Base-by-base conservation (phyloP, 2,888 invertebrate species). In the Frankliniella fusca region DNA sequence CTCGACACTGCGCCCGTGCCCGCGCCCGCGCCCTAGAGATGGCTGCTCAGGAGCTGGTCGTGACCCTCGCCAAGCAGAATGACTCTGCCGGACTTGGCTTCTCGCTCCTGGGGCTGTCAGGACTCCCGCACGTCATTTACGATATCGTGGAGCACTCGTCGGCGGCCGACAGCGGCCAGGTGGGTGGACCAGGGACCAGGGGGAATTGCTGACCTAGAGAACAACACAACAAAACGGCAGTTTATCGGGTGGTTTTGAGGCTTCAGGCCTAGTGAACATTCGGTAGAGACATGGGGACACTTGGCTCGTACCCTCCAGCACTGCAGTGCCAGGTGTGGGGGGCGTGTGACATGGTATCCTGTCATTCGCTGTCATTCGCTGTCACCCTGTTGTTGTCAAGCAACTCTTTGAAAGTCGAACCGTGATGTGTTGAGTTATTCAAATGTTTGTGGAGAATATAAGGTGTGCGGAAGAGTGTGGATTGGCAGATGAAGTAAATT, bases 91-190 rank as follows among this genome's bases (percentile, higher is more conserved):
- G 96, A 88, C 94, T 96, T 88, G 97, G 97, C 87, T 96, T 97
- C 91, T 96, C 96, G 87, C 90, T 97, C 87, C 92, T 96, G 88
- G 95, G 96, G 86, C 94, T 95, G 90, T 95, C 95, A 88, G 96
- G 95, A 89, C 93, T 95, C 89, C 96, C 96, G 88, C 96, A 96
- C 88, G 95, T 97, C 89, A 95, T 97, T 89, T 96, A 96, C 90
- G 94, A 96, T 90, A 96, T 97, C 88, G 92, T 95, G 88, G 96
- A 96, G 89, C 95, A 96, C 90, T 97, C 96, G 86, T 96, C 97
- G 89, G 96, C 96, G 85, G 95, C 95, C 87, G 94, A 94, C 88
- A 94, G 95, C 89, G 95, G 94, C 88, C 93, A 94, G 93, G 95
- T 95, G 91, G 91, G 92, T 87, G 80, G 61, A 61, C 18, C 54